Conservation (phyloP, 92 coral and sea anemone genomes). For the Diadumene lineata region DNA sequence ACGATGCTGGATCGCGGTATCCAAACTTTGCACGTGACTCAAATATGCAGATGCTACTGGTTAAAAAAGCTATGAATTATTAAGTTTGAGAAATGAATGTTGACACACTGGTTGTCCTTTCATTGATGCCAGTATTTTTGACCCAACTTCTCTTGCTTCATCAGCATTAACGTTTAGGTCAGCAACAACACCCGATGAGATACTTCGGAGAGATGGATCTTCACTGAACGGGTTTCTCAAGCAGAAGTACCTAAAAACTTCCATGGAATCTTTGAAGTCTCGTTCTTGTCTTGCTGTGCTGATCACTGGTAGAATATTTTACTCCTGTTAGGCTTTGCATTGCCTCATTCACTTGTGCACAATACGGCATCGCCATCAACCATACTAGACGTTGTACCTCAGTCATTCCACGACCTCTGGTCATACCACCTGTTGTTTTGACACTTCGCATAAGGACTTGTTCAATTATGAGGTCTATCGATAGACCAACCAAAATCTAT, state of each 20-base stretch:
- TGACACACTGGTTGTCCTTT: not conserved
- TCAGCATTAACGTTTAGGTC: not conserved
- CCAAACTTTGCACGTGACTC: too few species aligned
- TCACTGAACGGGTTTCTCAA: constrained; percentile 32
- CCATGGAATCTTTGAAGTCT: constrained; percentile 31
- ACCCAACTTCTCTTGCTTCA: not conserved
- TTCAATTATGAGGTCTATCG: constrained; percentile 54
- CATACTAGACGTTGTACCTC: constrained; percentile 40
- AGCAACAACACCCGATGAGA: not conserved
- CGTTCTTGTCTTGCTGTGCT: constrained; percentile 45
- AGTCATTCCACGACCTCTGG: constrained; percentile 48
- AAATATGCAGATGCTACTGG: too few species aligned
- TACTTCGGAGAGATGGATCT: not conserved
- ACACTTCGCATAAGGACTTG: constrained; percentile 56
- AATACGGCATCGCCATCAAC: constrained; percentile 36
- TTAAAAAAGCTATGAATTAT: too few species aligned
- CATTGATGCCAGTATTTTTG: not conserved
- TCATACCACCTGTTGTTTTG: constrained; percentile 44
- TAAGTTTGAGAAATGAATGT: too few species aligned
- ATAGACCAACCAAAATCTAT: constrained; percentile 56
- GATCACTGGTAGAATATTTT: constrained; percentile 20
- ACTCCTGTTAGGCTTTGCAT: constrained; percentile 15
- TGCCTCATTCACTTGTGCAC: constrained; percentile 16
- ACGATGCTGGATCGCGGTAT: too few species aligned
- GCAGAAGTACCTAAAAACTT: constrained; percentile 7